Base-by-base conservation (phyloP, 1,140 invertebrate genomes). In the Brachystomella parvula region DNA sequence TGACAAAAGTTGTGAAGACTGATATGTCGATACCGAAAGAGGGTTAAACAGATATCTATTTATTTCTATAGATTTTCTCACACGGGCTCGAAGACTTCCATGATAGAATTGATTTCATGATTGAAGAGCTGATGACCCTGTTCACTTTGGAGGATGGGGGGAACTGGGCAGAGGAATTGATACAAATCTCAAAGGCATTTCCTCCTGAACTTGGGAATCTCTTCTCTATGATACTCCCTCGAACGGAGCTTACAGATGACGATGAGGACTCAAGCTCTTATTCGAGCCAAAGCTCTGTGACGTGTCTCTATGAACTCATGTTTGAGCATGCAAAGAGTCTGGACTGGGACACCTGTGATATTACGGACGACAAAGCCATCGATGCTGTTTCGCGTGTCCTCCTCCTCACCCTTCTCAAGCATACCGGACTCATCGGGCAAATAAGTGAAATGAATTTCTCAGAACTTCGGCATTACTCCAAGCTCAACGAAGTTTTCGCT, bases 381-480 rank as follows among this genome's bases (percentile, higher is more conserved):
- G 81, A 84, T 33, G 75, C 75, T 17, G 78, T 83, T 9, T 77
- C 81, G 2, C 74, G 81, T 62, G 78, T 82, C 63, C 77, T 82
- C 64, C 71, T 85, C 28, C 78, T 82, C n/a, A 78, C 79, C 9
- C 71, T 83, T 19, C 71, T 85, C 2, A 83, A 82, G 71, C 82
- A 84, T 62, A 80, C 80, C 21, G 81, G 81, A 15, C 71, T 80
- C 3, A 47, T 71, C 0, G n/a, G 63, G 15, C 47, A 64, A 61
- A 61, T 74, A 57, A 21, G 62, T n/a, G 57, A n/a, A 2, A 73
- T 71, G 66, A 65, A 71, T 15, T 56, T 74, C 29, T 44, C 33
- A 66, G 64, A 59, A 19, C 67, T 39, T 3, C 62, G 72, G 30
- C 69, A 73, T 21, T 67, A 60, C 58, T 26, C 63, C 24, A 71